Conservation (phyloP, 1,140 invertebrate genomes). For the Lutraria rhynchaena region DNA sequence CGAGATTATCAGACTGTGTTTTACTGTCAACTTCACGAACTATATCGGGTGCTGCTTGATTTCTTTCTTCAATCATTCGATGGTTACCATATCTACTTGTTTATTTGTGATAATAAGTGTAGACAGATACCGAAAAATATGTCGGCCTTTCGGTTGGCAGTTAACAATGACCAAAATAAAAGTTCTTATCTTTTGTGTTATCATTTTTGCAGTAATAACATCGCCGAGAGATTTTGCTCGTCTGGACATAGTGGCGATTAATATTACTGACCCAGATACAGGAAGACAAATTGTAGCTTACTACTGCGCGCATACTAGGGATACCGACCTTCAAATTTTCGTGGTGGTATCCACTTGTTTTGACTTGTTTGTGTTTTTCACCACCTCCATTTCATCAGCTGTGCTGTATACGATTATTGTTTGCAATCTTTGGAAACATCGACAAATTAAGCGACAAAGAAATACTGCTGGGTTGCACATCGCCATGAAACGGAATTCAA, state of each 20-base stretch:
- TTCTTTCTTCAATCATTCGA: constrained; percentile 2
- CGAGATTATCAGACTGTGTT: constrained; percentile 29
- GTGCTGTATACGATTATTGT: not conserved
- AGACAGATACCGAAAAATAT: constrained; percentile 18
- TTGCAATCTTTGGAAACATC: not conserved
- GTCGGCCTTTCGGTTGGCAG: not conserved
- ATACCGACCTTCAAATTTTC: not conserved
- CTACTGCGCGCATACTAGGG: constrained; percentile 4
- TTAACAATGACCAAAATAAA: not conserved
- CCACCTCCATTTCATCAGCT: not conserved
- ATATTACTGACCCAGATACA: not conserved
- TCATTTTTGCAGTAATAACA: not conserved
- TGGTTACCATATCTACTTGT: not conserved
- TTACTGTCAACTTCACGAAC: constrained; percentile 17
- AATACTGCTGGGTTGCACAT: too few relatives aligned
- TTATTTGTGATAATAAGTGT: constrained; percentile 1
- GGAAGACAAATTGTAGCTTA: not conserved
- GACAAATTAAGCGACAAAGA: too few relatives aligned
- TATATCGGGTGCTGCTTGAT: not conserved
- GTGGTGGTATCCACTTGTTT: not conserved
- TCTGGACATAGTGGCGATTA: constrained; percentile 1
- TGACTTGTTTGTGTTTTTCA: not conserved
- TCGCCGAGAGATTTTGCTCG: not conserved
- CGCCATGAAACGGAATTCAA: not conserved
- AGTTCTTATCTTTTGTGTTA: not conserved